Evolutionary conservation across 2,113 vertebrate species (phyloP).

Genomic region (Brachyhypopomus occidentalis): DNA sequence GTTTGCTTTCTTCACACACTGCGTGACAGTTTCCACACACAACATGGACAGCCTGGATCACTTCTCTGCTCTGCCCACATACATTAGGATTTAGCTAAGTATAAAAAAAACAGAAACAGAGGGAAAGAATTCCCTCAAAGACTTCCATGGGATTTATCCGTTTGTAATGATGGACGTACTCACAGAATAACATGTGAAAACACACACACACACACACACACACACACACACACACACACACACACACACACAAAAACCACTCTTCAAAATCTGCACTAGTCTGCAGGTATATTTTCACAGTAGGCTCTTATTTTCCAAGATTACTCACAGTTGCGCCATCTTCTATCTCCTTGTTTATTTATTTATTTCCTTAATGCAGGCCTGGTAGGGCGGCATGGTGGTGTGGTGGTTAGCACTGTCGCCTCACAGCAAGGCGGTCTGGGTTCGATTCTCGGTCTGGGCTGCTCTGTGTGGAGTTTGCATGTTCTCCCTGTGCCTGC

Average conservation of each 20-base stretch:
- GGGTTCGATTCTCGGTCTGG: too few relatives aligned
- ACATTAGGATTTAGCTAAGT: conserved; percentile 5
- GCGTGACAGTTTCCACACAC: background rate
- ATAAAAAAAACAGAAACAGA: background rate
- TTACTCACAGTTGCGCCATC: background rate
- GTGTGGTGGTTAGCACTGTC: too few relatives aligned
- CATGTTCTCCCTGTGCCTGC: too few relatives aligned
- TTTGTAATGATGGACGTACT: background rate
- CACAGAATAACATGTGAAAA: background rate
- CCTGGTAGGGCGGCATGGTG: too few relatives aligned
- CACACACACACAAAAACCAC: too few relatives aligned
- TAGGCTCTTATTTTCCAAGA: conserved; percentile 15
- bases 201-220: background rate
- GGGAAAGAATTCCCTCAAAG: background rate
- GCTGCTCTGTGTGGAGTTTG: too few relatives aligned
- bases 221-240: background rate
- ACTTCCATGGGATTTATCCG: conserved; percentile 4
- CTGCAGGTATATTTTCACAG: conserved; percentile 12
- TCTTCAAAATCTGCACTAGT: background rate
- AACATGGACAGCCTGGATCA: background rate
- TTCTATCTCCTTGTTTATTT: background rate
- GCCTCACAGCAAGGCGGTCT: too few relatives aligned
- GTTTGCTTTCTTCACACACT: background rate
- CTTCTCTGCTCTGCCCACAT: background rate
- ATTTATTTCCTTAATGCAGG: too few relatives aligned